A percentile compares a stretch with the other conserved stretches of the same genome.
Evolutionary conservation across 2,888 invertebrate genomes (phyloP).

Genomic region (Himalopsyche tibetana): DNA sequence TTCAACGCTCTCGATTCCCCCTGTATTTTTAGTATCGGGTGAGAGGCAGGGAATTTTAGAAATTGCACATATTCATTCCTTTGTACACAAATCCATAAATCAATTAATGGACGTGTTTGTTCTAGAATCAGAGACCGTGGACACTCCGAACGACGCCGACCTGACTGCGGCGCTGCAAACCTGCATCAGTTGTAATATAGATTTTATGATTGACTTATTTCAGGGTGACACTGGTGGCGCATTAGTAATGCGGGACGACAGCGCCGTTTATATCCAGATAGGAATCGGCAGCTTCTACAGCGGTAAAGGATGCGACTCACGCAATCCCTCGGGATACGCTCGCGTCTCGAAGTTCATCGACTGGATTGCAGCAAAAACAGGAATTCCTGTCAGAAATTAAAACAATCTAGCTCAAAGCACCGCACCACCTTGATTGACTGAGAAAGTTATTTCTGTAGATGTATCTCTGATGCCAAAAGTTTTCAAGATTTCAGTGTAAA

Average conservation of each 20-base stretch:
- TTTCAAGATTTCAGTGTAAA: no score
- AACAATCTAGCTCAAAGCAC: no score
- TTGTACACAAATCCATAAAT: no score
- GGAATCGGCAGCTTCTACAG: conserved; percentile 73
- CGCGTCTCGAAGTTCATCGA: conserved; percentile 72
- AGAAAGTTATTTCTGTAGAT: no score
- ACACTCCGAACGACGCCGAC: background rate
- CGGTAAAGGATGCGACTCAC: conserved; percentile 68
- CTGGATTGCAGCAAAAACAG: conserved; percentile 68
- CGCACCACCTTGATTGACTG: no score
- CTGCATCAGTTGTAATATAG: background rate
- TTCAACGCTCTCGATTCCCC: no score
- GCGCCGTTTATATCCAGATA: conserved; percentile 67
- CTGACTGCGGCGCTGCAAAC: background rate
- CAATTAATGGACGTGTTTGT: no score
- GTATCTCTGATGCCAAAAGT: no score
- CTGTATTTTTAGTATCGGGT: no score
- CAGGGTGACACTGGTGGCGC: conserved; percentile 73
- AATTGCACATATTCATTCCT: no score
- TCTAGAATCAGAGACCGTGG: background rate
- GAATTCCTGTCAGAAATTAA: background rate
- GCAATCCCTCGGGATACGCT: conserved; percentile 70
- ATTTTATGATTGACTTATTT: background rate
- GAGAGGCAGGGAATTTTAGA: no score
- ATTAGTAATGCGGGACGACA: conserved; percentile 60